Evolutionary conservation across 2,797 vertebrate species (phyloP).

Genomic region (Poeciliopsis paucimaculata): DNA sequence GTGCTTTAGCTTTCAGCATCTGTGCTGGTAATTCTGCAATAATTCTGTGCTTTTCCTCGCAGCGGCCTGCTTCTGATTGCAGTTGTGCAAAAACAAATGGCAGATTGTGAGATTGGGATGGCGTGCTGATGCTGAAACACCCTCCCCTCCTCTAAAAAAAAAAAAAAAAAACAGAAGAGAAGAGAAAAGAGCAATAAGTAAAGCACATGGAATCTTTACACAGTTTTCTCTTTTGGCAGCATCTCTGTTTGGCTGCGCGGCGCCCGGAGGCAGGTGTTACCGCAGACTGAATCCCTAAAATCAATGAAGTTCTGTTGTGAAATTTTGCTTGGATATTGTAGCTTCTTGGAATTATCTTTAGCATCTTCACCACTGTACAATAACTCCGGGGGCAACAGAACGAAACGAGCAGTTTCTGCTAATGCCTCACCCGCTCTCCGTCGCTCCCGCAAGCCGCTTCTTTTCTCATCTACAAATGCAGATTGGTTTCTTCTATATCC

Average conservation of each 20-base stretch:
- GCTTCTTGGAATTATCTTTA: slow-evolving; percentile 51
- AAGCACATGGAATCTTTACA: slow-evolving; percentile 23
- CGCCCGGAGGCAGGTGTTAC: slow-evolving; percentile 51
- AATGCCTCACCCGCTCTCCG: slow-evolving; percentile 35
- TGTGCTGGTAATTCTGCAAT: slow-evolving; percentile 30
- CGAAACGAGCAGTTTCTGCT: slow-evolving; percentile 49
- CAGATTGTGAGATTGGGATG: slow-evolving; percentile 51
- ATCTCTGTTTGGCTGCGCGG: slow-evolving; percentile 16
- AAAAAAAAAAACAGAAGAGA: neutral
- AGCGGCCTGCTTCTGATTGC: slow-evolving; percentile 43
- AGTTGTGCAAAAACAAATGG: slow-evolving; percentile 55
- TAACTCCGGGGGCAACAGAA: slow-evolving; percentile 43
- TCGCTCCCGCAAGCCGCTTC: slow-evolving; percentile 11
- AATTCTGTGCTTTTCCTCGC: slow-evolving; percentile 36
- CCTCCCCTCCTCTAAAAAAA: slow-evolving; percentile 3
- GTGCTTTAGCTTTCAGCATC: slow-evolving; percentile 27
- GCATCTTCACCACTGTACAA: slow-evolving; percentile 33
- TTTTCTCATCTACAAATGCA: slow-evolving; percentile 34
- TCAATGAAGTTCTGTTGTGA: slow-evolving; percentile 44
- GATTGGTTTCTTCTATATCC: slow-evolving; percentile 21
- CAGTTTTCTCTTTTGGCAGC: slow-evolving; percentile 16
- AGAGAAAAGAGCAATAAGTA: neutral
- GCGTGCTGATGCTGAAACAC: slow-evolving; percentile 30
- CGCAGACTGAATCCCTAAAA: slow-evolving; percentile 42
- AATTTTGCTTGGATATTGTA: slow-evolving; percentile 46